A percentile compares a stretch with the other conserved stretches of the same genome.
Evolutionary conservation across 2,888 invertebrate genomes (phyloP).

Genomic region (Ophioninae sp.): DNA sequence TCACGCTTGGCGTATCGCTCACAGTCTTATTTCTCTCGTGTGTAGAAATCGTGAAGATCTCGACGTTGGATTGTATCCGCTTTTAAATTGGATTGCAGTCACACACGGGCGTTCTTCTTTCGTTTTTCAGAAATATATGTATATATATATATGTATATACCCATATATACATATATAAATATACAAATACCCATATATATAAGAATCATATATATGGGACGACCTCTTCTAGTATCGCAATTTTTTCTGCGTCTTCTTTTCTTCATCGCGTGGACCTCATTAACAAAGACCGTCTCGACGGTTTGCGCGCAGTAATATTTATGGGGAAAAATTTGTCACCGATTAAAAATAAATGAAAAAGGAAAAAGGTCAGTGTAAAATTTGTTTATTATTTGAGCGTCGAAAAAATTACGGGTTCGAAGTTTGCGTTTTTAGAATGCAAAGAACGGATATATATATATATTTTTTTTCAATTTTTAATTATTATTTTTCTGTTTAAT

Average conservation of each 20-base stretch:
- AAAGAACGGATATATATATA: too few relatives aligned
- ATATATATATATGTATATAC: slow-evolving; percentile 2
- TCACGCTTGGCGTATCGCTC: slow-evolving; percentile 77
- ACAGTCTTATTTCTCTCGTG: slow-evolving; percentile 78
- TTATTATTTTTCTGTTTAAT: too few relatives aligned
- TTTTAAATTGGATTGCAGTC: slow-evolving; percentile 80
- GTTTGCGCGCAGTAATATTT: slow-evolving; percentile 30
- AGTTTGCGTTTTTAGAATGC: too few relatives aligned
- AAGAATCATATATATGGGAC: slow-evolving; percentile 7
- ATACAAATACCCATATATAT: background rate
- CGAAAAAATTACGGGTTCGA: too few relatives aligned
- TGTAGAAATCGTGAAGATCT: slow-evolving; percentile 82
- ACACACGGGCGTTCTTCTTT: slow-evolving; percentile 62
- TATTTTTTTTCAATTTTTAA: too few relatives aligned
- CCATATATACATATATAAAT: background rate
- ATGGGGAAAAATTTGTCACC: slow-evolving; percentile 37
- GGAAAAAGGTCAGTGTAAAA: background rate
- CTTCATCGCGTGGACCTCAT: slow-evolving; percentile 56
- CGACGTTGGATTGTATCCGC: slow-evolving; percentile 78
- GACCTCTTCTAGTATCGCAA: slow-evolving; percentile 57
- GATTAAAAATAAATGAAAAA: slow-evolving; percentile 12
- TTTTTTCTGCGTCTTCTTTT: slow-evolving; percentile 34
- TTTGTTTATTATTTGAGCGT: slow-evolving; percentile 45
- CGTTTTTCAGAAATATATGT: slow-evolving; percentile 9
- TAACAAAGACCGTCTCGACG: slow-evolving; percentile 51